Base-by-base conservation (phyloP, 2,888 invertebrate genomes). In the Rapana venosa region DNA sequence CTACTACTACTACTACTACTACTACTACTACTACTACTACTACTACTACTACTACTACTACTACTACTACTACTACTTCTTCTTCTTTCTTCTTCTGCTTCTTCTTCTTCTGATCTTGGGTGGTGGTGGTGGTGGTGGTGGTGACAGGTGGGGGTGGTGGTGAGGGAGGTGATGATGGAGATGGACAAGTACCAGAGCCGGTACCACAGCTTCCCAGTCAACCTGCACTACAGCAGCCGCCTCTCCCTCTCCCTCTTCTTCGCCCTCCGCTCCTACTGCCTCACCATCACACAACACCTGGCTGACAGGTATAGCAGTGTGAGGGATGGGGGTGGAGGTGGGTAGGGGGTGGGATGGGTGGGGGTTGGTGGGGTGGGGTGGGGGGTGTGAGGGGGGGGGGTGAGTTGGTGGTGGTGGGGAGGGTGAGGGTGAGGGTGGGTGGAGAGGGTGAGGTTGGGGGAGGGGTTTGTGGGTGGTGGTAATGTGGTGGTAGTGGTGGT, bases 161-260 rank as follows among this genome's bases (percentile, higher is more conserved):
- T 93, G 13, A 90, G 93, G 87, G 93, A 93, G 36, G 91, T 94
- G 89, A 95, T 95, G 94, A 90, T 92, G 74, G 92, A 93, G 87
- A 93, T 95, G 93, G 95, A 95, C 92, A 92, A 92, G 32, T 95
- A 95, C 91, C 95, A 94, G 93, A 90, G 93, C 47, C 90, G 93
- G 8, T 95, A 95, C 90, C 94, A 94, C 90, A 93, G 91, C 81
- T 95, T 92, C 91, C 88, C 92, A 0, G 94, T 93, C 35, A 95
- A 95, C 92, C 94, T 95, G 79, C 93, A 92, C 61, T 90, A 92
- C 32, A 94, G 94, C 87, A 94, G 95, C 87, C 92, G 92, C 6
- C 92, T 93, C 11, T 94, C 95, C 0, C 93, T 95, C 0, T 91
- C 92, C 26, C 93, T 95, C 4, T 95, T 94, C 92, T 93, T 95